Base-by-base conservation (phyloP, 2,888 invertebrate species). In the Aethes cnicana region DNA sequence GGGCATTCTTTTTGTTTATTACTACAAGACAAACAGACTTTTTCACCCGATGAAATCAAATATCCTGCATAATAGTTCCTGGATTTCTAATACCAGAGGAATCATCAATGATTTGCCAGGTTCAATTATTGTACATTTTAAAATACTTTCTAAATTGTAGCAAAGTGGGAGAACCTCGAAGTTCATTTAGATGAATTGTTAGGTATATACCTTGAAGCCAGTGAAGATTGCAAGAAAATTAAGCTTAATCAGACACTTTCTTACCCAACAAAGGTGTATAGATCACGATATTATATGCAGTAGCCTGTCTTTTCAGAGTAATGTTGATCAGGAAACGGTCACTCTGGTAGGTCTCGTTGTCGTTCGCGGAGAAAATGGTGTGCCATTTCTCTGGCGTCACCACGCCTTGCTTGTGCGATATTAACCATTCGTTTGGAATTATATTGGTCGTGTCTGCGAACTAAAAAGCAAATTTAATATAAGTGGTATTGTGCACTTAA, bases 201-300 rank as follows among this genome's bases (percentile, higher is more conserved):
- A 9, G 11, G 12, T 9, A 28, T 11, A 26, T n/a, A 11, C 4
- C 3, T 12, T 12, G 6, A 12, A 12, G 12, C n/a, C n/a, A n/a
- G 11, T 5, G 2, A 4, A 5, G 26, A 2, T n/a, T 11, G 6
- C 9, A 28, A 5, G 2, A 11, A 2, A 5, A 28, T 28, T 11
- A 28, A 28, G 3, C 11, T 6, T 28, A n/a, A n/a, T n/a, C n/a
- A n/a, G 12, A 11, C 16, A 26, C 6, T 18, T 8, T 33, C 68
- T 73, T 71, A 90, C 90, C 83, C n/a, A 82, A 26, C 1, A 90
- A 63, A 0, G 90, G 90, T 0, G 86, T 84, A 57, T 90, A 87
- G 43, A 88, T 83, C 0, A 79, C 83, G 8, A 85, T 73, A 36
- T 82, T 84, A 43, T 81, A 81, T 1, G 76, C 59, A 0, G 71